Evolutionary conservation across 2,113 vertebrate species (phyloP).

Genomic region (Noctilio leporinus): DNA sequence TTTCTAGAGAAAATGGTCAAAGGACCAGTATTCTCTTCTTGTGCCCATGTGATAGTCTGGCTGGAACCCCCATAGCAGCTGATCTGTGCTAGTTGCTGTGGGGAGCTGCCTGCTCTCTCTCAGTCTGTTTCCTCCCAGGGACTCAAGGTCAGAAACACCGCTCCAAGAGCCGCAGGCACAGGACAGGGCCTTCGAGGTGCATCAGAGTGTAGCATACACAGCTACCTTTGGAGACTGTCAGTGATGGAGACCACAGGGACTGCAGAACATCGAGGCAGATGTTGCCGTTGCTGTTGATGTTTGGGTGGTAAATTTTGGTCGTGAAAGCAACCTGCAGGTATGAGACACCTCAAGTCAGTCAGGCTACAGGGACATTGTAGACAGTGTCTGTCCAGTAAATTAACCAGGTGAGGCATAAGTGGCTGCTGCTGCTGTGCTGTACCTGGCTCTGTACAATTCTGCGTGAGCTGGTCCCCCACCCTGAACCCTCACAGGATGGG

Average conservation of each 20-base stretch:
- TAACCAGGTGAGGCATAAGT: background rate
- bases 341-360: slow-evolving; percentile 16
- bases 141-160: background rate
- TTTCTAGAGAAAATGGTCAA: background rate
- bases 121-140: background rate
- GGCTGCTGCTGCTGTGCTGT: background rate
- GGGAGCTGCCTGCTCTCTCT: background rate
- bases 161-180: no score
- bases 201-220: background rate
- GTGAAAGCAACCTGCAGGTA: slow-evolving; percentile 89
- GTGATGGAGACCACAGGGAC: slow-evolving; percentile 93
- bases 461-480: background rate
- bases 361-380: background rate
- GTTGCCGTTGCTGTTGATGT: slow-evolving; percentile 94
- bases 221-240: slow-evolving; percentile 93
- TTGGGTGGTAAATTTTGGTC: slow-evolving; percentile 95
- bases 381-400: background rate
- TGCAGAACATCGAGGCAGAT: slow-evolving; percentile 94
- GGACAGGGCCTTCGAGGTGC: background rate
- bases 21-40: background rate
- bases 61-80: background rate
- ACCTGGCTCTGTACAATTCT: background rate
- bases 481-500: background rate
- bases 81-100: background rate
- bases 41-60: background rate